phyloP scores from a whole-genome alignment of 2,113 vertebrate genomes.

The Larimichthys polyactis region DNA sequence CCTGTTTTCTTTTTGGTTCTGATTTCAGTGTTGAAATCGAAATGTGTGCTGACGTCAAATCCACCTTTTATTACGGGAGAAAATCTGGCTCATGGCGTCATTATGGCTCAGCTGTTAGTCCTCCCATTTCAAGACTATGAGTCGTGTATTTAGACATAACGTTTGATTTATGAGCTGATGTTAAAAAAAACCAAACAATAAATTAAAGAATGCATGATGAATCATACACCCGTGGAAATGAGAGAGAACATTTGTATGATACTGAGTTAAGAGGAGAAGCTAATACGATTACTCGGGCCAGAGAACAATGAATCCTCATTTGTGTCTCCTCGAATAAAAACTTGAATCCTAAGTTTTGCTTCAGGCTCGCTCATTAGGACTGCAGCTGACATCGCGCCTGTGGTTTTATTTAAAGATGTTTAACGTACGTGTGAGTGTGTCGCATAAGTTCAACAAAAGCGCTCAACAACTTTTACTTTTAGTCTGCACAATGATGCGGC shows the following conservation, averaged over 20 bases:
- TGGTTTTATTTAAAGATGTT: constrained; percentile 8
- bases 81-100: background rate
- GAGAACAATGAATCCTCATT: constrained; percentile 17
- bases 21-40: too few species aligned
- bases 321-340: background rate
- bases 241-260: constrained; percentile 11
- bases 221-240: constrained; percentile 2
- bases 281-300: background rate
- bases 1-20: background rate
- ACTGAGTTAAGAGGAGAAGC: background rate
- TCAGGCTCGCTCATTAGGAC: background rate
- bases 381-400: background rate
- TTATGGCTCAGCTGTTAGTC: background rate
- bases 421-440: background rate
- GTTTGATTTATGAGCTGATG: background rate
- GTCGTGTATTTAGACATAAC: background rate
- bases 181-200: background rate
- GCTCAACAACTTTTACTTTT: constrained; percentile 2
- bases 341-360: background rate
- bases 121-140: background rate
- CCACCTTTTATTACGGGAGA: background rate
- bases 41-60: background rate
- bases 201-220: background rate
- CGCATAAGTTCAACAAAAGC: background rate
- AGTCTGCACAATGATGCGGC: constrained; percentile 21